These are phyloP conservation scores for Jacana jacana DNA, from an alignment of 2,113 vertebrate genomes.

Conservation along the genomic window DNA sequence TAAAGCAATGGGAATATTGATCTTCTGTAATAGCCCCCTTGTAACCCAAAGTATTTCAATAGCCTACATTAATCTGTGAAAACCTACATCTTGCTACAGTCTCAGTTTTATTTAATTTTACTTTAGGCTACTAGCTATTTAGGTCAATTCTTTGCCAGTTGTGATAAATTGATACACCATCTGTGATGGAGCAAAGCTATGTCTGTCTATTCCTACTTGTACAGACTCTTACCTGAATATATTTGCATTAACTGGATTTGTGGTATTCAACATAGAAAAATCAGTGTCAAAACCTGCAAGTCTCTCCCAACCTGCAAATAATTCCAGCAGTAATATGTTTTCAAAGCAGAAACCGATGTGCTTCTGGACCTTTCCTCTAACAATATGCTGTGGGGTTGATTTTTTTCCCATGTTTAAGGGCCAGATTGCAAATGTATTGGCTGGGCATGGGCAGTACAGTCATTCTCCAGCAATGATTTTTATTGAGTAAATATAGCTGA, in stretches of 20 bases:
- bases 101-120: conserved; percentile 29
- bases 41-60: neutral
- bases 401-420: neutral
- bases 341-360: neutral
- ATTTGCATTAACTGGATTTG: neutral
- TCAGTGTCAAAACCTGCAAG: neutral
- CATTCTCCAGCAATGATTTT: conserved; percentile 37
- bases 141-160: neutral
- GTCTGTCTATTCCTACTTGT: neutral
- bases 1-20: neutral
- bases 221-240: too few relatives aligned
- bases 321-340: neutral
- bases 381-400: neutral
- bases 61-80: neutral
- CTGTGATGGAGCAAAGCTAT: neutral
- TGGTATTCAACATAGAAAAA: neutral
- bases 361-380: neutral
- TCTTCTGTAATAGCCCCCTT: neutral
- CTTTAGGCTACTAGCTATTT: neutral
- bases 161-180: neutral
- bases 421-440: conserved; percentile 33
- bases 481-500: conserved; percentile 26
- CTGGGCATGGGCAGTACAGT: neutral
- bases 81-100: neutral
- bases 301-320: neutral